Evolutionary conservation across 2,113 vertebrate genomes (phyloP), one percentile per base, ranked within the genome.

Genomic region (Siphamia tubifer): DNA sequence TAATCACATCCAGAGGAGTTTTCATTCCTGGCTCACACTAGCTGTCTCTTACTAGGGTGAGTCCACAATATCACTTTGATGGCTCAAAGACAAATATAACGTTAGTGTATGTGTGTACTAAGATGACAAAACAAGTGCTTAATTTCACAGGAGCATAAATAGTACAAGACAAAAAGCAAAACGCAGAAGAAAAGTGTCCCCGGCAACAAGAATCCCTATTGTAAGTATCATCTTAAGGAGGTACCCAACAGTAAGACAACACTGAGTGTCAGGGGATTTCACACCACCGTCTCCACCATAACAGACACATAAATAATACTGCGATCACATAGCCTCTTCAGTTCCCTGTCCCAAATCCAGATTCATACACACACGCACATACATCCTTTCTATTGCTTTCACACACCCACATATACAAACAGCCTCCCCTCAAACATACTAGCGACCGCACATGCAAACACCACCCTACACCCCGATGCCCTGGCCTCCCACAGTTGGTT

Each of bases 381-480:
- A 45, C 8, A 68, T 58, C 9, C 67, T 56, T 57, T 55, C 24
- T 57, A 47, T 61, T 77, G 66, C 58, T 66, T 80, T 81, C 77
- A 57, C 77, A 77, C 67, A 56, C 74, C 62, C 75, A 82, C 75
- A 69, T 32, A 63, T 24, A 74, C 62, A 82, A 68, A 48, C 40
- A 72, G 24, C 27, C 32, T 54, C 31, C 51, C 40, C 58, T 61
- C 55, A 56, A 28, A 69, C 65, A 66, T 65, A 78, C 79, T 8
- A 67, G 48, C 30, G 52, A 82, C 64, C 79, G 54, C 81, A 81
- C 73, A 82, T 61, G 58, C 74, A 88, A 87, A 82, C 84, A 82
- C 66, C 74, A 68, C 44, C 61, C 79, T 62, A 51, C 63, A 81
- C 71, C 70, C 73, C 12, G 31, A 60, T 74, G 76, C 69, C 60